Evolutionary conservation across 2,113 vertebrate genomes (phyloP).

Genomic region (Hoplias malabaricus): DNA sequence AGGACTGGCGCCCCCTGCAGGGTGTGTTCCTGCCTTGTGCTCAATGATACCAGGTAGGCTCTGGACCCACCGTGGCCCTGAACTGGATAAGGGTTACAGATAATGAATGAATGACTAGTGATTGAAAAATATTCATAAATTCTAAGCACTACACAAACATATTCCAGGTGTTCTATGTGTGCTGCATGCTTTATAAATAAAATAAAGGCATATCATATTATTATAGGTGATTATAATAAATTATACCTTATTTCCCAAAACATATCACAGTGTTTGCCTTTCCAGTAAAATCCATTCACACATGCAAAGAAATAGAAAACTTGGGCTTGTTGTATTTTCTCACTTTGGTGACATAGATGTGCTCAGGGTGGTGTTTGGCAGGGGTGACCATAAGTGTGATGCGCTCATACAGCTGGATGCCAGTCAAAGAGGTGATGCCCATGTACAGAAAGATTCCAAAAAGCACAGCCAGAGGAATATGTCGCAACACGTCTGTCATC

Average conservation of each 20-base stretch:
- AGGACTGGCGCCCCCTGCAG: no score
- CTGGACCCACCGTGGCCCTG: no score
- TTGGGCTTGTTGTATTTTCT: not conserved
- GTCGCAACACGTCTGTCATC: slow-evolving; percentile 90
- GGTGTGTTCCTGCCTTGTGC: no score
- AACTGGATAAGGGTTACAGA: no score
- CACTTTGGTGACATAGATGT: slow-evolving; percentile 96
- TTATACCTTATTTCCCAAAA: not conserved
- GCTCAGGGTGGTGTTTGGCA: slow-evolving; percentile 94
- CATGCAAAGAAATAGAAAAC: not conserved
- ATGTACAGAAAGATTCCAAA: slow-evolving; percentile 99
- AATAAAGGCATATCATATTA: no score
- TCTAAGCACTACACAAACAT: no score
- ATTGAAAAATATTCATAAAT: no score
- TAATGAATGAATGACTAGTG: no score
- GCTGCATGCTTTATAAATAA: no score
- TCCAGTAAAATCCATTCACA: not conserved
- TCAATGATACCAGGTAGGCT: no score
- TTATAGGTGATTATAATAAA: no score
- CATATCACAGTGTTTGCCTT: not conserved
- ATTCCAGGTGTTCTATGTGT: no score
- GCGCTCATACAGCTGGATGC: slow-evolving; percentile 94
- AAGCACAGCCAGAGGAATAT: slow-evolving; percentile 93
- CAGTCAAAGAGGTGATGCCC: slow-evolving; percentile 94
- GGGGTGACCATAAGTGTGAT: slow-evolving; percentile 95